Conservation (phyloP, 2,797 vertebrate genomes). For the Artibeus lituratus region DNA sequence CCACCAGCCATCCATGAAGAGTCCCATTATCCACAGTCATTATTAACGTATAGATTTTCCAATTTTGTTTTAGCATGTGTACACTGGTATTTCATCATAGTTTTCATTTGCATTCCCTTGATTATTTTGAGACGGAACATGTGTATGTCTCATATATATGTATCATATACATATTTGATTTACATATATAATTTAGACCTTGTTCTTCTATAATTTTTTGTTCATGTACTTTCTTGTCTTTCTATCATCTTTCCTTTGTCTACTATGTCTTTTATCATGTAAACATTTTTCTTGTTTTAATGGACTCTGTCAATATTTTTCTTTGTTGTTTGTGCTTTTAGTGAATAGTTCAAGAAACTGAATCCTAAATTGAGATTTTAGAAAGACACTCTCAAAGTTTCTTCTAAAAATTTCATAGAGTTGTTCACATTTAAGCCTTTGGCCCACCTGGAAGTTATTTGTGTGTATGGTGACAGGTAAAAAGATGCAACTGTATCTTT, state of each 20-base stretch:
- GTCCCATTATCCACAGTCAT: background rate
- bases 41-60: background rate
- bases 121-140: background rate
- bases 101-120: background rate
- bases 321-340: background rate
- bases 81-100: background rate
- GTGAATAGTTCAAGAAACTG: background rate
- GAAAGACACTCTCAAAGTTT: background rate
- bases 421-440: constrained; percentile 15
- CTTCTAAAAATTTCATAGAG: constrained; percentile 19
- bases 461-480: constrained; percentile 17
- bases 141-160: background rate
- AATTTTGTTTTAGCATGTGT: background rate
- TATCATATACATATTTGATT: background rate
- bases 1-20: background rate
- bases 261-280: background rate
- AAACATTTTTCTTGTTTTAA: background rate
- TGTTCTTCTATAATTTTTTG: background rate
- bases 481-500: constrained; percentile 31
- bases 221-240: background rate
- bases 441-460: constrained; percentile 34
- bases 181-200: background rate
- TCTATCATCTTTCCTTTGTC: background rate
- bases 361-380: background rate
- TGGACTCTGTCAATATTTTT: background rate